Base-by-base conservation (phyloP, 2,797 vertebrate species). In the Gallinago stenura region DNA sequence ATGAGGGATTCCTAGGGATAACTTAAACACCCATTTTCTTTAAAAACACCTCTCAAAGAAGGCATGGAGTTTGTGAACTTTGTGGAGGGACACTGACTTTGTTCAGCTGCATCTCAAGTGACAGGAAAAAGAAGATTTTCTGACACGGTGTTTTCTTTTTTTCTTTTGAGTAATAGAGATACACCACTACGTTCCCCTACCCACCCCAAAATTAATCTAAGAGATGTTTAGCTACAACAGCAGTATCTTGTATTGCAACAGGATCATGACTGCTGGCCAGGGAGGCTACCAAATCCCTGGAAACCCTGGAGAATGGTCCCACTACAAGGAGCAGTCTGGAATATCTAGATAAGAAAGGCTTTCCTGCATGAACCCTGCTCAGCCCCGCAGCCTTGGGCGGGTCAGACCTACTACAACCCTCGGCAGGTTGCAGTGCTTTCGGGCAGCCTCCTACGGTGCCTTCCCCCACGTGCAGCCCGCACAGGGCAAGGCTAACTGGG, bases 181-280 rank as follows among this genome's bases (percentile, higher is more conserved):
- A 14, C 5, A 37, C 28, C 26, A 22, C 11, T 26, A 53, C 45
- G 62, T 33, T 71, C 19, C 41, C 8, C 20, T 43, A 22, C 24
- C 8, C 8, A 21, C 3, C 7, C 13, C 20, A 50, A 80, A 82
- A 60, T 33, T 41, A 30, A 31, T 58, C 10, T 12, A n/a, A 62
- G 33, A 73, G 28, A 17, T 41, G 57, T 51, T 66, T 41, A n/a
- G 14, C 62, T 90, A 35, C 16, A 57, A 48, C 16, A 39, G 31
- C 69, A 48, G 7, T 9, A 66, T 25, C 0, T 2, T 56, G 12
- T 1, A 21, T 26, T 21, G 39, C 54, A 58, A 46, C 0, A 0
- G 45, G 28, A 30, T 68, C 48, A 75, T 37, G 3, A 2, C 31
- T 2, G 1, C 19, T 6, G 7, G 48, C 15, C 39, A 21, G 64